These are phyloP conservation scores for Heterodera filipjevi DNA, from an alignment of 2,888 invertebrate genomes.

Conservation along the genomic window DNA sequence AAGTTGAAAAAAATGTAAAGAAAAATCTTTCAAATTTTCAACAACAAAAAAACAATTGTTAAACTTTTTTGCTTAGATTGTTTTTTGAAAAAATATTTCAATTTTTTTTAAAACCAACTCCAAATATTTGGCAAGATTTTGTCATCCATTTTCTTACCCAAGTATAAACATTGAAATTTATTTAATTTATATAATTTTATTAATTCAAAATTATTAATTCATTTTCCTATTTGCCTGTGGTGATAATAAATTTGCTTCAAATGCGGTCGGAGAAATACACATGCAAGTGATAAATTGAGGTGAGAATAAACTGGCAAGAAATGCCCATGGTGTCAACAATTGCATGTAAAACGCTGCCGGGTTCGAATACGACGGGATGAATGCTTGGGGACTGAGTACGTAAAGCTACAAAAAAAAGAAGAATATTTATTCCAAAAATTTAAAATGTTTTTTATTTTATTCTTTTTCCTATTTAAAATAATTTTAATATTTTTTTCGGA, in stretches of 20 bases:
- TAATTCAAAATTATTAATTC: too few relatives aligned
- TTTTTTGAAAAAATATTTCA: too few relatives aligned
- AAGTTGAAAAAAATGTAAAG: too few relatives aligned
- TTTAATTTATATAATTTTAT: too few relatives aligned
- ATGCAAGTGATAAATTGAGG: conserved; percentile 13
- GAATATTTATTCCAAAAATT: not conserved
- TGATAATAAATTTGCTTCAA: conserved; percentile 25
- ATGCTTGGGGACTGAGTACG: conserved; percentile 30
- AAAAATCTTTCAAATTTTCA: too few relatives aligned
- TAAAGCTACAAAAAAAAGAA: conserved; percentile 12
- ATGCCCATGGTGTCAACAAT: conserved; percentile 27
- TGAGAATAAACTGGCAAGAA: conserved; percentile 23
- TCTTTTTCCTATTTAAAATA: not conserved
- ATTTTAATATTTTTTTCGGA: not conserved
- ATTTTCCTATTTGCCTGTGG: not conserved
- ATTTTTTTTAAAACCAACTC: too few relatives aligned
- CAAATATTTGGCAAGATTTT: too few relatives aligned
- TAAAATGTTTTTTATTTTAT: not conserved
- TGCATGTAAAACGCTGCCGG: conserved; percentile 22
- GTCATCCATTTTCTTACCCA: too few relatives aligned
- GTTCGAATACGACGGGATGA: conserved; percentile 24
- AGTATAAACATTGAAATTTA: too few relatives aligned
- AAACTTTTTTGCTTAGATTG: too few relatives aligned
- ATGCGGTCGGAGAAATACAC: not conserved
- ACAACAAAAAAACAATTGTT: too few relatives aligned